Base-by-base conservation (phyloP, 2,888 invertebrate species). In the Bursaphelenchus okinawaensis region DNA sequence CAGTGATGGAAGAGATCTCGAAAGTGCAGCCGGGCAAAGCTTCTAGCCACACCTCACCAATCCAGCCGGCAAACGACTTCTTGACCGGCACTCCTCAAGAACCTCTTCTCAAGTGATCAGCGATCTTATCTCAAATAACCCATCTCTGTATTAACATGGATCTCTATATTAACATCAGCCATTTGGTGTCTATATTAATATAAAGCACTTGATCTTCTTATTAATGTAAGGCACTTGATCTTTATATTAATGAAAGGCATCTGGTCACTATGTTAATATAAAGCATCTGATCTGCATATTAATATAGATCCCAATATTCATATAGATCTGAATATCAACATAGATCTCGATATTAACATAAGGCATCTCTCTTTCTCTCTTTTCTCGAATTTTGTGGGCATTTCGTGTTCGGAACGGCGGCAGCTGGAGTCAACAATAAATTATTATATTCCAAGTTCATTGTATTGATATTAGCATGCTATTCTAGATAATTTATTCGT, bases 1-100 rank as follows among this genome's bases (percentile, higher is more conserved):
- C 80, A 7, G 81, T 76, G 52, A 75, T 78, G 75, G 79, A 81
- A 40, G 78, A 78, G 68, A 78, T 80, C 57, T 57, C 81, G 24
- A 74, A 76, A 52, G 78, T 80, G 55, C 80, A 80, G 63, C 80
- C 80, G 51, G 56, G 56, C 40, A 67, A 68, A 20, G 23, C 28
- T 16, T 59, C 60, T 12, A 24, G 16, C 22, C 50, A 24, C 20
- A n/a, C 22, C 12, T 28, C 57, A 19, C 57, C 57, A 20, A 59
- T n/a, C 52, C 50, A 31, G 19, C 50, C 31, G 12, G 4, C 22
- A 16, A 50, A 51, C 6, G 24, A 26, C 6, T 24, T 54, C 24
- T 23, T 26, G 26, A 26, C 24, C 19, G 54, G 54, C 54, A 3
- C 23, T n/a, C 6, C 54, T 24, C 24, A 54, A 23, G 54, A 23